Conservation (phyloP, 1,140 invertebrate genomes). For the Doryteuthis pealeii region DNA sequence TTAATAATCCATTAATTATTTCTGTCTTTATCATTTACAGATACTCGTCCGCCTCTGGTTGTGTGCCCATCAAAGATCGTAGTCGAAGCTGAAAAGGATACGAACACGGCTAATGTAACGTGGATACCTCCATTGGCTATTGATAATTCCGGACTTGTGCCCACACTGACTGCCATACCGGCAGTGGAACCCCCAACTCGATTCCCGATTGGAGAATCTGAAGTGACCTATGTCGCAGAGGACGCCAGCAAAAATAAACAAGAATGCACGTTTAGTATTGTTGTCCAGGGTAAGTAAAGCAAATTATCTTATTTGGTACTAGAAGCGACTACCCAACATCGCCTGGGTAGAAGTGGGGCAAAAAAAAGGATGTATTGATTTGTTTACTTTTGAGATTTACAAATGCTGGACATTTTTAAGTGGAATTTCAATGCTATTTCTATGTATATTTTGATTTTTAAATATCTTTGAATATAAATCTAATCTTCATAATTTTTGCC, state of each 20-base stretch:
- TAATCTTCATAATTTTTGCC: too few species aligned
- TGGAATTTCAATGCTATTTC: too few species aligned
- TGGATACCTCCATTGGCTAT: conserved; percentile 62
- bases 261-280: conserved; percentile 59
- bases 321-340: too few species aligned
- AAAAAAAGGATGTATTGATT: too few species aligned
- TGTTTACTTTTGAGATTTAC: too few species aligned
- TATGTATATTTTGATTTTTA: too few species aligned
- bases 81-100: conserved; percentile 54
- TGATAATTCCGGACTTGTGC: conserved; percentile 56
- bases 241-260: conserved; percentile 61
- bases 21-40: conserved; percentile 41
- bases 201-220: conserved; percentile 60
- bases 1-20: too few species aligned
- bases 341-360: too few species aligned
- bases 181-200: conserved; percentile 57
- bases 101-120: conserved; percentile 64
- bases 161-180: conserved; percentile 58
- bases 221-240: conserved; percentile 60
- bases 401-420: too few species aligned
- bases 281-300: conserved; percentile 57
- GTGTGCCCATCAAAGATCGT: conserved; percentile 64
- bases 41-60: conserved; percentile 64
- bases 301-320: too few species aligned
- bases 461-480: too few species aligned